phyloP scores from a whole-genome alignment of 2,797 vertebrate species.

The Taenioides sp. region DNA sequence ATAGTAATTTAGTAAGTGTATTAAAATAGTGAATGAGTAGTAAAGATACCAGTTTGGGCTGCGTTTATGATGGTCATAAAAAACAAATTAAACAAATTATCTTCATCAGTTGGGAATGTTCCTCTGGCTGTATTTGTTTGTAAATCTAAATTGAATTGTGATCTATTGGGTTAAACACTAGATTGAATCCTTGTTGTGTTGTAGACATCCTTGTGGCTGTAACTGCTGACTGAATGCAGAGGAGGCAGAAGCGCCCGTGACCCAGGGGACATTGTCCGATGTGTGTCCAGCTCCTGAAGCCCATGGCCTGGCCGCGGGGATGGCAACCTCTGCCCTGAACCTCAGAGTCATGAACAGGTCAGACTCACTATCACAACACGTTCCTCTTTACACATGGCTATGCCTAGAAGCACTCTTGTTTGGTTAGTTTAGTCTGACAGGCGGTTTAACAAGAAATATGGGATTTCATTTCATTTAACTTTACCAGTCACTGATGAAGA shows the following conservation, averaged over 20 bases:
- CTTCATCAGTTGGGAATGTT: no score
- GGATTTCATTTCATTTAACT: slow-evolving; percentile 8
- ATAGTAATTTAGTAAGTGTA: no score
- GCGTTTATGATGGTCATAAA: no score
- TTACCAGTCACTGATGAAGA: background rate
- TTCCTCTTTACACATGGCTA: background rate
- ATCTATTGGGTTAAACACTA: background rate
- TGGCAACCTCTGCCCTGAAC: slow-evolving; percentile 74
- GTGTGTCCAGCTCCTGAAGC: slow-evolving; percentile 62
- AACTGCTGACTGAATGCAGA: slow-evolving; percentile 28
- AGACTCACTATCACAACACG: background rate
- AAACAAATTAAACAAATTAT: no score
- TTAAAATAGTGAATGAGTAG: no score
- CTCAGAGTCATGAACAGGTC: slow-evolving; percentile 74
- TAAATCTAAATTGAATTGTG: slow-evolving; percentile 10
- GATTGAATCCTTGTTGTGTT: slow-evolving; percentile 1
- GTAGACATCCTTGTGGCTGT: slow-evolving; percentile 7
- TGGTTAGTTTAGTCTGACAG: slow-evolving; percentile 16
- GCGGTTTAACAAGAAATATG: slow-evolving; percentile 20
- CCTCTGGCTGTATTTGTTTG: no score
- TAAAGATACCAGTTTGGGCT: background rate
- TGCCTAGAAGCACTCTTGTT: slow-evolving; percentile 19
- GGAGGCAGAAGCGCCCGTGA: slow-evolving; percentile 39
- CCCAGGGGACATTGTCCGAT: slow-evolving; percentile 63
- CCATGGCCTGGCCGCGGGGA: slow-evolving; percentile 70